phyloP scores from a whole-genome alignment of 92 coral and sea anemone species.

The Scolanthus callimorphus region DNA sequence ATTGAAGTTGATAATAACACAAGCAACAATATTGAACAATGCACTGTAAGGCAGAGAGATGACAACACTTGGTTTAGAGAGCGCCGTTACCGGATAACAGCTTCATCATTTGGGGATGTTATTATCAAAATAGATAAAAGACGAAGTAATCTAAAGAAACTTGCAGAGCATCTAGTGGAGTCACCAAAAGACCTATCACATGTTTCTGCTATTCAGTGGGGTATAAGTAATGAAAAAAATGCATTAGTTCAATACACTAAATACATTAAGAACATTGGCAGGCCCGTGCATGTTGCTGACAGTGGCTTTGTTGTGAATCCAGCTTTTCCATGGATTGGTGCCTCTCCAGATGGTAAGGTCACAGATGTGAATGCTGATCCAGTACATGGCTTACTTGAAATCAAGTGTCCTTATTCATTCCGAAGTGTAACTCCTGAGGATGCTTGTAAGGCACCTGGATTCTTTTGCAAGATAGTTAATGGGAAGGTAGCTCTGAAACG shows the following conservation, averaged over 20 bases:
- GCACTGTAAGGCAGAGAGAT: too few species aligned
- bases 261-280: constrained; percentile 15
- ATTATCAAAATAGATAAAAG: too few species aligned
- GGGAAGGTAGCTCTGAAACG: constrained; percentile 15
- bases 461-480: constrained; percentile 3
- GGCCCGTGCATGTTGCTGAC: constrained; percentile 12
- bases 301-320: constrained; percentile 15
- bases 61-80: too few species aligned
- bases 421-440: constrained; percentile 26
- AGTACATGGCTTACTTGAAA: constrained; percentile 19
- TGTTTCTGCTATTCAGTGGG: too few species aligned
- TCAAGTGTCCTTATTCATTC: constrained; percentile 28
- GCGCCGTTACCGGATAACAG: too few species aligned
- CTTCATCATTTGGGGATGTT: too few species aligned
- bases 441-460: constrained; percentile 21
- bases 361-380: constrained; percentile 1
- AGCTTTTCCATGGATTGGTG: constrained; percentile 20
- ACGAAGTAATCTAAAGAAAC: too few species aligned
- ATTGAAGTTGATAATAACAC: neutral
- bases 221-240: constrained; percentile 13
- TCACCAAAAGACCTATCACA: too few species aligned
- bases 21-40: neutral
- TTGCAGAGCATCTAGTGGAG: too few species aligned
- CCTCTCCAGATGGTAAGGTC: constrained; percentile 35
- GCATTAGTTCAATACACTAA: constrained; percentile 15